A percentile compares a stretch with the other conserved stretches of the same genome.
These are phyloP conservation scores for Columbina picui DNA, from an alignment of 2,113 vertebrate genomes.

Conservation along the genomic window DNA sequence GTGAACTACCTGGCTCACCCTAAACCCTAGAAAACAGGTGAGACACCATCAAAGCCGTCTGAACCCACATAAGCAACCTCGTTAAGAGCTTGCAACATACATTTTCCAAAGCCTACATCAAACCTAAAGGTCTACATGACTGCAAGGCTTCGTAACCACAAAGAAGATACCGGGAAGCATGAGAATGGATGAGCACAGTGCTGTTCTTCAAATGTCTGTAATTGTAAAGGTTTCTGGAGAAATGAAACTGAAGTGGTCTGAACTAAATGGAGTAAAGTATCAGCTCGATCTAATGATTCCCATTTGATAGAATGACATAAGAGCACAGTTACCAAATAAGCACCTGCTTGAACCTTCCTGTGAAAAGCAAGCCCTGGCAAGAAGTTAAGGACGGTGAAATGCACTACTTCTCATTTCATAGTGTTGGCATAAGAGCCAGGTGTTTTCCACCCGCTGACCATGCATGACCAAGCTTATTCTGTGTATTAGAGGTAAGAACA, in stretches of 20 bases:
- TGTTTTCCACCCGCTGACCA: not conserved
- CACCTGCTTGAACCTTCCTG: not conserved
- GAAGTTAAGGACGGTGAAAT: not conserved
- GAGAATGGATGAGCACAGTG: not conserved
- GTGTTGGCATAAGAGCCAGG: not conserved
- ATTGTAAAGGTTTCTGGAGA: not conserved
- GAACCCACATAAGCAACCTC: not conserved
- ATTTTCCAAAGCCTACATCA: not conserved
- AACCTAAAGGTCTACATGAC: not conserved
- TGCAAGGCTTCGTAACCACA: not conserved
- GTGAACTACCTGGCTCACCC: not conserved
- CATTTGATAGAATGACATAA: not conserved
- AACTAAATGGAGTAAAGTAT: not conserved
- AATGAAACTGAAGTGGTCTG: not conserved
- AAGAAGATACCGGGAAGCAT: rapidly evolving
- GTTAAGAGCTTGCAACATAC: not conserved
- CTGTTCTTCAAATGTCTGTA: not conserved
- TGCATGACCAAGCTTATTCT: not conserved
- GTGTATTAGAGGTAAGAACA: not conserved
- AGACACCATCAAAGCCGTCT: not conserved
- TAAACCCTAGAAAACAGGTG: rapidly evolving
- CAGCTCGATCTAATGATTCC: not conserved
- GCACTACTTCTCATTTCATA: not conserved
- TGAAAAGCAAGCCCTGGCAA: not conserved
- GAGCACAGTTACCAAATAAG: not conserved